Evolutionary conservation across 2,888 invertebrate species (phyloP).

Genomic region (Archaeoteleia sp.): DNA sequence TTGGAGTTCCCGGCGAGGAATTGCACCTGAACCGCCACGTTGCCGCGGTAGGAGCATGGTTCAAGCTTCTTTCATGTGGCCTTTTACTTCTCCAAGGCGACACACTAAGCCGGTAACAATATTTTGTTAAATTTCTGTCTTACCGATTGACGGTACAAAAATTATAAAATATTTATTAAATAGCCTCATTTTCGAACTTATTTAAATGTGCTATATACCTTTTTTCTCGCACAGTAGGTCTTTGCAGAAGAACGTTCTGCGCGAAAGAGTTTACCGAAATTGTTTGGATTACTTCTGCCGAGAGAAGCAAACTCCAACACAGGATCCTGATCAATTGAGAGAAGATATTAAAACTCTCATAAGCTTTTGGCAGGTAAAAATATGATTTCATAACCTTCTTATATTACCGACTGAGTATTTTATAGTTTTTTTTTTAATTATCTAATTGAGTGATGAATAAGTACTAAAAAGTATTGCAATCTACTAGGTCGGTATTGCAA

Average conservation of each 20-base stretch:
- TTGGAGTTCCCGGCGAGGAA: slow-evolving; percentile 80
- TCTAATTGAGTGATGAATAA: too few species aligned
- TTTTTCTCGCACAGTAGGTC: slow-evolving; percentile 77
- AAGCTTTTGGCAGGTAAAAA: slow-evolving; percentile 90
- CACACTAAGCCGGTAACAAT: slow-evolving; percentile 83
- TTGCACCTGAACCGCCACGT: slow-evolving; percentile 89
- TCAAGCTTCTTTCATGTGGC: slow-evolving; percentile 92
- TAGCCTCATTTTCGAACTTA: too few species aligned
- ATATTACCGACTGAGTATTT: too few species aligned
- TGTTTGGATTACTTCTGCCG: slow-evolving; percentile 97
- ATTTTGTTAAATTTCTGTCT: not conserved
- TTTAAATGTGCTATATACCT: too few species aligned
- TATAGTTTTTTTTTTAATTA: too few species aligned
- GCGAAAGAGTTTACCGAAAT: slow-evolving; percentile 95
- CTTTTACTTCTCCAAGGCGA: slow-evolving; percentile 95
- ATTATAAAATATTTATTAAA: too few species aligned
- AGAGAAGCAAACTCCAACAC: slow-evolving; percentile 91
- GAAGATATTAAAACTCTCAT: slow-evolving; percentile 93
- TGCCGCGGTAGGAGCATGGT: slow-evolving; percentile 93
- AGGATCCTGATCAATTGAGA: slow-evolving; percentile 83
- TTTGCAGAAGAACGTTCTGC: slow-evolving; percentile 91
- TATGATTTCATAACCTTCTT: too few species aligned
- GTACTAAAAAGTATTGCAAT: too few species aligned
- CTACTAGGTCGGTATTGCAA: too few species aligned
- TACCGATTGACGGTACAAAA: too few species aligned